Base-by-base conservation (phyloP, 2,888 invertebrate species). In the Ametastegia equiseti region DNA sequence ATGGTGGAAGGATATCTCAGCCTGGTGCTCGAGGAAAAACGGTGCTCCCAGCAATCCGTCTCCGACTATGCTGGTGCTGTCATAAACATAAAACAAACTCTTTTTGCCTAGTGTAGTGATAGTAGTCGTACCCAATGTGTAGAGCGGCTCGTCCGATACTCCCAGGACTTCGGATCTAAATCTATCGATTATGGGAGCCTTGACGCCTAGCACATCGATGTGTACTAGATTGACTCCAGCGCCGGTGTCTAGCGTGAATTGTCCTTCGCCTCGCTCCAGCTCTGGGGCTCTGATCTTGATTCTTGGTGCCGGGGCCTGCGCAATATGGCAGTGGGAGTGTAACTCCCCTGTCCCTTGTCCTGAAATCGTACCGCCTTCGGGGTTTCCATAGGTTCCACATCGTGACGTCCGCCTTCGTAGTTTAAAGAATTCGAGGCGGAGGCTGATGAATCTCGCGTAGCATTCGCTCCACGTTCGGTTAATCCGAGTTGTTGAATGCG, bases 401-500 rank as follows among this genome's bases (percentile, higher is more conserved):
- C 47, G 47, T 54, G 75, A n/a, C 75, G 75, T 15, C 50, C 75
- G 30, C 75, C 50, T 36, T 75, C 67, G 67, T 67, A 67, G 67
- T 67, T 67, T 67, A 39, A 67, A 67, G 67, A 67, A 19, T 2
- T 3, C 67, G 39, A 39, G 23, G 39, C 15, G 19, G 23, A n/a
- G n/a, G n/a, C n/a, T 7, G 39, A 11, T 23, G 39, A 67, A 0
- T 67, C 67, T 5, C 67, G 19, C 9, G n/a, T 5, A 11, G 1
- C 23, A 0, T 39, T 1, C 2, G 9, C n/a, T n/a, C n/a, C 5
- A 19, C 11, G 67, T 19, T 36, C 19, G 3, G 7, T 15, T 0
- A 42, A 7, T 11, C 19, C 39, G 5, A 19, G 67, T 0, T 1
- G 5, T 11, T n/a, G n/a, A n/a, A n/a, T n/a, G n/a, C 11, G 67